Evolutionary conservation across 2,888 invertebrate genomes (phyloP).

Genomic region (Apotomis capreana): DNA sequence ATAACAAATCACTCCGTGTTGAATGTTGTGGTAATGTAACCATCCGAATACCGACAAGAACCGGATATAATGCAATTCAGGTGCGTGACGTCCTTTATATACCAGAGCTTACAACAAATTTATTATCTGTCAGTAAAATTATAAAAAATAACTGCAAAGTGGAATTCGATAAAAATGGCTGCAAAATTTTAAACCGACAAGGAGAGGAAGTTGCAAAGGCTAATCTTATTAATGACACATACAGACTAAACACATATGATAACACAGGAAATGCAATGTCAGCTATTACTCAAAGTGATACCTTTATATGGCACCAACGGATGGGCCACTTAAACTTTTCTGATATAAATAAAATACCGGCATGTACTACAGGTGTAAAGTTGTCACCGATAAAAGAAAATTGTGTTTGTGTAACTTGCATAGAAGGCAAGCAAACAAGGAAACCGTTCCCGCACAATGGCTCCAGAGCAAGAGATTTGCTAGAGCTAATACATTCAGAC

Average conservation of each 20-base stretch:
- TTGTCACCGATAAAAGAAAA: too few species aligned
- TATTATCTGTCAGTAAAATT: slow-evolving; percentile 44
- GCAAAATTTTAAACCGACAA: slow-evolving; percentile 24
- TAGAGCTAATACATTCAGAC: slow-evolving; percentile 26
- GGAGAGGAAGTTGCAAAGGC: slow-evolving; percentile 34
- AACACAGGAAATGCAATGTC: slow-evolving; percentile 19
- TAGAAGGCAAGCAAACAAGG: too few species aligned
- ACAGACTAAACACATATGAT: slow-evolving; percentile 36
- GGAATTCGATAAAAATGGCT: slow-evolving; percentile 36
- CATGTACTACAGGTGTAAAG: too few species aligned
- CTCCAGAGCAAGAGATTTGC: slow-evolving; percentile 33
- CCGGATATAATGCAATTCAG: slow-evolving; percentile 18
- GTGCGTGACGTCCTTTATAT: slow-evolving; percentile 42
- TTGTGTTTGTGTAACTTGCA: too few species aligned
- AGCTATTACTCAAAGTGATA: slow-evolving; percentile 13
- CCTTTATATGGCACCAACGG: slow-evolving; percentile 38
- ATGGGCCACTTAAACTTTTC: slow-evolving; percentile 42
- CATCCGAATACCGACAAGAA: background rate
- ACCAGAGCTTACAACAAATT: slow-evolving; percentile 42
- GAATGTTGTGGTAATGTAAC: slow-evolving; percentile 18
- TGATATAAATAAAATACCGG: slow-evolving; percentile 28
- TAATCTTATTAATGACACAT: slow-evolving; percentile 41
- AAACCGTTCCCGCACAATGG: slow-evolving; percentile 36
- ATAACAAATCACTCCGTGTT: slow-evolving; percentile 11
- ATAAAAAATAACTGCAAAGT: slow-evolving; percentile 37